Base-by-base conservation (phyloP, 23 tunicate species). In the Diplosoma virens region DNA sequence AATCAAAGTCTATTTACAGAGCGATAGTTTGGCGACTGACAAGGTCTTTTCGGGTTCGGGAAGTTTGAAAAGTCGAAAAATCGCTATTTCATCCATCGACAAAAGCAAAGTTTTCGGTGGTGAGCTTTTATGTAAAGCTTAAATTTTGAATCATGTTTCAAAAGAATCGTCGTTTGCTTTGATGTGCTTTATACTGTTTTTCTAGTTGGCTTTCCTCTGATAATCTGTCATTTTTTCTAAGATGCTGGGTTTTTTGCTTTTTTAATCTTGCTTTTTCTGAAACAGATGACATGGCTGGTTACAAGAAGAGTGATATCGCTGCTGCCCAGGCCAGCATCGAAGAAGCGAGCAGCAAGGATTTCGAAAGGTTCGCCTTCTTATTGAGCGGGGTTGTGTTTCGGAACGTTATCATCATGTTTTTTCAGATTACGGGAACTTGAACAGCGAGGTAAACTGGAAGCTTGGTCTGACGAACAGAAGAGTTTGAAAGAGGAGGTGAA, bases 1-100 rank as follows among this genome's bases (percentile, higher is more conserved):
- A 41, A 41, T 9, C 14, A 41, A 9, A 41, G 16, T 65, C 36
- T 6, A 7, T 70, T 70, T 36, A 17, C 68, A 80, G 84, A 25
- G 33, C 6, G 84, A 80, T 20, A 41, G 58, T 1, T 20, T 55
- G n/a, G 60, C 67, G 2, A 20, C 89, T 27, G 97, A 90, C 33
- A 90, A 90, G 67, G 41, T 90, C 6, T 90, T 90, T 53, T 30
- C 82, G 41, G 97, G 97, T 0, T 29, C 70, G 16, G 86, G 86
- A 2, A 78, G 36, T 66, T 33, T 90, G 58, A 90, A 90, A 67
- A 90, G 97, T 65, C 76, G 97, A 16, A 90, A 90, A 58, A 90
- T 90, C 27, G 97, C 85, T 5, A 66, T 90, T 54, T 84, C 94
- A 0, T 81, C 97, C 3, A 82, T 82, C 17, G 86, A 77, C 46